Evolutionary conservation across 2,113 vertebrate genomes (phyloP).

Genomic region (Pipa parva): DNA sequence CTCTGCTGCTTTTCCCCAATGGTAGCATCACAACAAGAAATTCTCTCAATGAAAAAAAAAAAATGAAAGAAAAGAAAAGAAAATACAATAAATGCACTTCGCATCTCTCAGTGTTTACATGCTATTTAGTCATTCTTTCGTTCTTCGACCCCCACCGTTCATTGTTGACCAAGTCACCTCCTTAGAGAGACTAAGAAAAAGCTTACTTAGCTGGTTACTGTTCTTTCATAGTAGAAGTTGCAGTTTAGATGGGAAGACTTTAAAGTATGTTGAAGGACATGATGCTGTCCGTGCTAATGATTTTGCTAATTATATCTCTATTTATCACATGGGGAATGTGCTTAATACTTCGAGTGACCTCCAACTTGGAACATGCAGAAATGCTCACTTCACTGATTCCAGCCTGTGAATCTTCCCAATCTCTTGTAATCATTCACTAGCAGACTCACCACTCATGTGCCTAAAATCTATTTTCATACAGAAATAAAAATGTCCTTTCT

Average conservation of each 20-base stretch:
- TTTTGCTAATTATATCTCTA: conserved; percentile 68
- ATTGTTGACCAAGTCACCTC: conserved; percentile 69
- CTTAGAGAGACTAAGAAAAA: conserved; percentile 63
- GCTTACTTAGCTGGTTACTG: conserved; percentile 70
- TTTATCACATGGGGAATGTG: conserved; percentile 60
- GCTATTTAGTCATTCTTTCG: conserved; percentile 82
- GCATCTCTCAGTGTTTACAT: conserved; percentile 74
- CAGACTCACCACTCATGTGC: no score
- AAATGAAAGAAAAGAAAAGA: conserved; percentile 24
- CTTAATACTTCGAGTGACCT: conserved; percentile 8
- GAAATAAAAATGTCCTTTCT: no score
- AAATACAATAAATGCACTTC: conserved; percentile 58
- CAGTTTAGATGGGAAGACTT: conserved; percentile 70
- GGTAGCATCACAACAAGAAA: conserved; percentile 70
- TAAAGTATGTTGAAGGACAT: conserved; percentile 63
- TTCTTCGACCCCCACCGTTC: conserved; percentile 62
- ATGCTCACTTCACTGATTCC: not conserved
- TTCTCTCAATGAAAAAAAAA: conserved; percentile 65
- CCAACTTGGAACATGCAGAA: not conserved
- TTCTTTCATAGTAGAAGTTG: conserved; percentile 55
- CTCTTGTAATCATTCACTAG: no score
- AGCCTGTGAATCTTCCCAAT: not conserved
- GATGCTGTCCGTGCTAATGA: conserved; percentile 64
- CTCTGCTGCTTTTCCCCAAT: conserved; percentile 72
- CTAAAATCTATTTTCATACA: no score